phyloP scores from a whole-genome alignment of 2,797 vertebrate species.

The Crypturellus tataupa region DNA sequence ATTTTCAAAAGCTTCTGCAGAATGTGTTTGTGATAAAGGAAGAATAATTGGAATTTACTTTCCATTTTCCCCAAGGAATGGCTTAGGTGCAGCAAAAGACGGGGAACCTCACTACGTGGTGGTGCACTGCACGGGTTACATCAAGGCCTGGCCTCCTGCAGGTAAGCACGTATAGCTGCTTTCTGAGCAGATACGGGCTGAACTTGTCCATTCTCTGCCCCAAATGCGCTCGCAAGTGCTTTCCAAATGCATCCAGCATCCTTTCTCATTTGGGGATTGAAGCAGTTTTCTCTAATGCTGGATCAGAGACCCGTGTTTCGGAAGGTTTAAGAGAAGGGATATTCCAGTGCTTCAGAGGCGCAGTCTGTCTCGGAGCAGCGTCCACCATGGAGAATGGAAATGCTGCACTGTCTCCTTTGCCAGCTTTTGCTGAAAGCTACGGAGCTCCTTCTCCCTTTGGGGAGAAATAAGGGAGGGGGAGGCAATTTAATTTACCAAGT shows the following conservation, averaged over 20 bases:
- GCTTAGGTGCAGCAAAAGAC: conserved; percentile 91
- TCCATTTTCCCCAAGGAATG: conserved; percentile 83
- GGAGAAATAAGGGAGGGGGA: neutral
- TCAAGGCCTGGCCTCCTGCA: conserved; percentile 97
- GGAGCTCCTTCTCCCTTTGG: neutral
- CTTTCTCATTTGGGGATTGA: accelerated
- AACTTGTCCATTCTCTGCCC: accelerated
- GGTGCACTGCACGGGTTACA: conserved; percentile 97
- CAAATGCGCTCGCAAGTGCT: neutral
- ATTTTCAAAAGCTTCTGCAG: too few species aligned
- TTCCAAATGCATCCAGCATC: accelerated
- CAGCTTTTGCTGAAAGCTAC: neutral
- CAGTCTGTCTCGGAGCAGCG: neutral
- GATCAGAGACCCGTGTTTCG: neutral
- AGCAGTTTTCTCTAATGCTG: neutral
- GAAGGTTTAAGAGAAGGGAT: neutral
- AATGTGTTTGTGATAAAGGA: too few species aligned
- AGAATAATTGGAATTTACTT: neutral
- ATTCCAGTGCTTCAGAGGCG: neutral
- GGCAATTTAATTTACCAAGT: neutral
- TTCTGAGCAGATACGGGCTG: accelerated
- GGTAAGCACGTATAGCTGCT: conserved; percentile 75
- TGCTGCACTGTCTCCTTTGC: accelerated
- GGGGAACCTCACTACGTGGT: conserved; percentile 95
- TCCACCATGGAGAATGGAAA: neutral